Conservation (phyloP, 2,888 invertebrate species). For the Platycheirus albimanus region DNA sequence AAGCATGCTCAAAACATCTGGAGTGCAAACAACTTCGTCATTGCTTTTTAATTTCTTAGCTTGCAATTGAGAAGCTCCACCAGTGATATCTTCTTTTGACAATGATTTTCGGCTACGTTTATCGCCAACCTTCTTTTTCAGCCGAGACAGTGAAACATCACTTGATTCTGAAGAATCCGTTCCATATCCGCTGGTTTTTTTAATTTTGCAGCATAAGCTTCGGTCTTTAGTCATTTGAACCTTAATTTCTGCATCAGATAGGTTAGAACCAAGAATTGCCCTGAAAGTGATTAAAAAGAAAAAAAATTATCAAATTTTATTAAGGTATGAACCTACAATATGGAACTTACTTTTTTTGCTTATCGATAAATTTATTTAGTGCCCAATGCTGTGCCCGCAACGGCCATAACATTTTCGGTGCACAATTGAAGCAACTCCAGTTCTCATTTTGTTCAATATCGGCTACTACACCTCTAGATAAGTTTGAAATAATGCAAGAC, state of each 20-base stretch:
- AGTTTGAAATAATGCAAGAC: constrained; percentile 90
- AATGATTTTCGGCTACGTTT: constrained; percentile 59
- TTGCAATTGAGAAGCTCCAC: constrained; percentile 70
- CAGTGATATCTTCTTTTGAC: constrained; percentile 53
- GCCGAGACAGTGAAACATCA: constrained; percentile 78
- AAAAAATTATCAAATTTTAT: too few relatives aligned
- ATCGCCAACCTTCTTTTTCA: constrained; percentile 58
- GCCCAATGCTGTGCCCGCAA: constrained; percentile 89
- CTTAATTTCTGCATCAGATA: constrained; percentile 78
- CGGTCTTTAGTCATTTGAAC: constrained; percentile 78
- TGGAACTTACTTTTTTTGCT: constrained; percentile 83
- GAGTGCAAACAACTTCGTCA: constrained; percentile 86
- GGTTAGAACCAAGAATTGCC: constrained; percentile 76
- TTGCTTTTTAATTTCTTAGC: constrained; percentile 78
- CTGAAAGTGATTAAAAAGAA: constrained; percentile 75
- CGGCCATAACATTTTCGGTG: constrained; percentile 86
- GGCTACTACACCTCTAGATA: constrained; percentile 86
- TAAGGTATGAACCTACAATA: too few relatives aligned
- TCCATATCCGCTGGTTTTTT: constrained; percentile 78
- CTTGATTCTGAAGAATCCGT: constrained; percentile 74
- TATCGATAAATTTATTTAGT: constrained; percentile 86
- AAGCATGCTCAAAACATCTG: constrained; percentile 83
- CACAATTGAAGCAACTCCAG: constrained; percentile 91
- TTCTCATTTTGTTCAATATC: constrained; percentile 90
- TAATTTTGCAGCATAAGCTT: constrained; percentile 80